Evolutionary conservation across 1,140 invertebrate genomes (phyloP).

Genomic region (Paraescarpia echinospica): DNA sequence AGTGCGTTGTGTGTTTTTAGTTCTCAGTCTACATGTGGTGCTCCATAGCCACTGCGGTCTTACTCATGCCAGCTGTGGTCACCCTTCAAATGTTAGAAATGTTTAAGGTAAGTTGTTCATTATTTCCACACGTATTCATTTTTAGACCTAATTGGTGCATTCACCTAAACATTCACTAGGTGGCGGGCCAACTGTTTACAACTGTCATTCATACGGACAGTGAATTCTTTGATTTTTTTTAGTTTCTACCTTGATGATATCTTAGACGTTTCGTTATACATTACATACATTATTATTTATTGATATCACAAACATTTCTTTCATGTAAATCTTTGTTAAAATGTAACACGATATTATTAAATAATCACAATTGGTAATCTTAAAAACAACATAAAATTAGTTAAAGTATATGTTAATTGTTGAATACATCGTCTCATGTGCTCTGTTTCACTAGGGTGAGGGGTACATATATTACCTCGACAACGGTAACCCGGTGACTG

Average conservation of each 20-base stretch:
- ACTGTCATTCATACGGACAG: not conserved
- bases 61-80: not conserved
- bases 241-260: not conserved
- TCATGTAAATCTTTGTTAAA: too few relatives aligned
- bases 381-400: not conserved
- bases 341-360: too few relatives aligned
- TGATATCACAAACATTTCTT: too few relatives aligned
- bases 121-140: too few relatives aligned
- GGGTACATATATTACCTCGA: not conserved
- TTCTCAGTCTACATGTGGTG: not conserved
- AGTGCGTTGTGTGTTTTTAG: not conserved
- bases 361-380: too few relatives aligned
- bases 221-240: not conserved
- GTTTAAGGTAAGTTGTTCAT: not conserved
- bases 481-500: not conserved
- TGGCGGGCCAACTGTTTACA: not conserved
- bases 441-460: not conserved
- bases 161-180: not conserved
- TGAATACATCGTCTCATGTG: not conserved
- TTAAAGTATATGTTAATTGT: not conserved
- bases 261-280: too few relatives aligned
- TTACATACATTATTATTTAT: too few relatives aligned
- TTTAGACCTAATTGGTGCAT: too few relatives aligned
- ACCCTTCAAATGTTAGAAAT: not conserved
- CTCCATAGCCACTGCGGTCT: not conserved